Base-by-base conservation (phyloP, 2,888 invertebrate species). In the Rhingia rostrata region DNA sequence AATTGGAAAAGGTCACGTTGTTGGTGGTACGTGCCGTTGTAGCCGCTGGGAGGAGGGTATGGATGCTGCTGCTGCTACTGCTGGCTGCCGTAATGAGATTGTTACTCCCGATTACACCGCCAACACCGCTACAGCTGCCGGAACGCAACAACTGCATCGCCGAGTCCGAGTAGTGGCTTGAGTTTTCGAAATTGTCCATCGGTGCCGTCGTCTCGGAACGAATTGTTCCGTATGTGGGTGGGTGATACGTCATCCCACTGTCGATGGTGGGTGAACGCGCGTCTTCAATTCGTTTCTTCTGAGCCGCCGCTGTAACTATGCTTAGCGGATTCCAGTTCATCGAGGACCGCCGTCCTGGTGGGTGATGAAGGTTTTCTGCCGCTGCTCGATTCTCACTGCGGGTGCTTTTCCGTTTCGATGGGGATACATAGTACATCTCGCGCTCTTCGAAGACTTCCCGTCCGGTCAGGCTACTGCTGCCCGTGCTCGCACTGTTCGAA, bases 391-490 rank as follows among this genome's bases (percentile, higher is more conserved):
- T 70, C 87, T 84, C 78, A 73, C 77, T 73, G 33, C 86, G 72
- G 54, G 73, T 86, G 72, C 81, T 86, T 89, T 90, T 90, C 87
- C 90, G 89, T 61, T 91, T 91, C 32, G 91, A 89, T 4, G 91
- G 91, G 10, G 91, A 91, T 0, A 91, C 89, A 84, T 90, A 91
- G 86, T 90, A 91, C 72, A 91, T 89, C 54, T 91, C 91, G 47
- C 90, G 90, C 43, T 91, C 91, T 69, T 91, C 91, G 70, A 88
- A 88, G 14, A 74, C 70, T 45, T 84, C 84, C 0, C 84, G 84
- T 6, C 74, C 80, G 37, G 74, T 80, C 5, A 84, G 43, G 74
- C 84, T 84, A 14, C 84, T 84, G 79, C 88, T 91, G 47, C 90
- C 89, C 81, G 88, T 88, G 64, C 88, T 91, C 70, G 89, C 89